Evolutionary conservation across 2,797 vertebrate species (phyloP).

Genomic region (Furcifer pardalis): DNA sequence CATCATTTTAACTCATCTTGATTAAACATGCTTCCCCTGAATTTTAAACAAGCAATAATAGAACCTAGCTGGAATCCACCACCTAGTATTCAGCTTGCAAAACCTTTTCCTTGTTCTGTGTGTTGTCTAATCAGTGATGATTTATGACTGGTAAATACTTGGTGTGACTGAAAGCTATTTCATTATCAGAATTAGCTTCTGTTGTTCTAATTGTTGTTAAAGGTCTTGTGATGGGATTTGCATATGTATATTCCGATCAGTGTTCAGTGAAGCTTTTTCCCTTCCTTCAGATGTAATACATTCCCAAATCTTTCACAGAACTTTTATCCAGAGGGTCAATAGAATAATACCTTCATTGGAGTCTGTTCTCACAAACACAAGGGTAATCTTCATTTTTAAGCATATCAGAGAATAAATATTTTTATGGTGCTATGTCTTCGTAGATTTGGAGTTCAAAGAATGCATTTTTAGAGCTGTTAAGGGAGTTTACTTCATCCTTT

Average conservation of each 20-base stretch:
- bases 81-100: not conserved
- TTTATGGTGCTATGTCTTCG: not conserved
- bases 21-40: conserved; percentile 22
- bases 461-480: no score
- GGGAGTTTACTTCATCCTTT: no score
- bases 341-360: not conserved
- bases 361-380: not conserved
- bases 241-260: not conserved
- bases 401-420: no score
- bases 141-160: conserved; percentile 19
- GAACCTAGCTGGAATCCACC: not conserved
- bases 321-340: not conserved
- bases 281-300: not conserved
- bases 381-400: not conserved
- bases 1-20: conserved; percentile 28
- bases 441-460: not conserved
- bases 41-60: conserved; percentile 35
- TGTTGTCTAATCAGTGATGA: conserved; percentile 20
- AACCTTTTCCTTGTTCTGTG: conserved; percentile 14
- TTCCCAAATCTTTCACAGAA: not conserved
- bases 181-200: conserved; percentile 26
- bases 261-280: not conserved
- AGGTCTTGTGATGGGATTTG: conserved; percentile 4
- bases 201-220: conserved; percentile 23
- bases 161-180: conserved; percentile 20